A percentile compares a stretch with the other conserved stretches of the same genome.
Conservation (phyloP, 1,140 invertebrate species). For the Drosophila rhopaloa region DNA sequence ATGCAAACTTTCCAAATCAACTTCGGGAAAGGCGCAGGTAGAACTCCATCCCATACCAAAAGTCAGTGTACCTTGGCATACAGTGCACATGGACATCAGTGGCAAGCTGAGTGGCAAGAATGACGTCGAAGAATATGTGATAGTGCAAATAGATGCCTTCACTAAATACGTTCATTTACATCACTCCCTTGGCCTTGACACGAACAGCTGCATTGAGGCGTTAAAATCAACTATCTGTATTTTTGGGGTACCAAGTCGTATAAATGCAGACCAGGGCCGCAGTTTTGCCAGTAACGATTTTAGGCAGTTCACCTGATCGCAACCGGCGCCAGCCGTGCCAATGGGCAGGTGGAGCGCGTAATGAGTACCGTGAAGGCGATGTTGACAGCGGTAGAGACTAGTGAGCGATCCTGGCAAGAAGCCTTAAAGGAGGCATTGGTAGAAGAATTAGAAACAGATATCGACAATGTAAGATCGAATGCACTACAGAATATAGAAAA, state of each 20-base stretch:
- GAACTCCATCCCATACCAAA: conserved; percentile 17
- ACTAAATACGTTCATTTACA: conserved; percentile 1
- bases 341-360: not conserved
- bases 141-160: conserved; percentile 12
- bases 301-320: conserved; percentile 8
- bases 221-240: conserved; percentile 12
- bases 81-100: conserved; percentile 9
- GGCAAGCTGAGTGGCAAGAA: conserved; percentile 9
- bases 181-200: not conserved
- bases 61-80: conserved; percentile 10
- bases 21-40: conserved; percentile 8
- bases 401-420: not conserved
- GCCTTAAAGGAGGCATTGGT: not conserved
- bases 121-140: conserved; percentile 1
- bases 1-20: conserved; percentile 1
- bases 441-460: not conserved
- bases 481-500: not conserved
- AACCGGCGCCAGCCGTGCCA: conserved; percentile 2
- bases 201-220: conserved; percentile 5
- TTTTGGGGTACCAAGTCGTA: conserved; percentile 9
- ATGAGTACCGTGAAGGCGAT: not conserved
- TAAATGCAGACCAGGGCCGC: conserved; percentile 7
- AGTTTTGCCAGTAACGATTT: conserved; percentile 11
- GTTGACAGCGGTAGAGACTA: not conserved
- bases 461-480: not conserved